A percentile compares a stretch with the other conserved stretches of the same genome.
Evolutionary conservation across 1,140 invertebrate species (phyloP).

Genomic region (Drosophila pachea): DNA sequence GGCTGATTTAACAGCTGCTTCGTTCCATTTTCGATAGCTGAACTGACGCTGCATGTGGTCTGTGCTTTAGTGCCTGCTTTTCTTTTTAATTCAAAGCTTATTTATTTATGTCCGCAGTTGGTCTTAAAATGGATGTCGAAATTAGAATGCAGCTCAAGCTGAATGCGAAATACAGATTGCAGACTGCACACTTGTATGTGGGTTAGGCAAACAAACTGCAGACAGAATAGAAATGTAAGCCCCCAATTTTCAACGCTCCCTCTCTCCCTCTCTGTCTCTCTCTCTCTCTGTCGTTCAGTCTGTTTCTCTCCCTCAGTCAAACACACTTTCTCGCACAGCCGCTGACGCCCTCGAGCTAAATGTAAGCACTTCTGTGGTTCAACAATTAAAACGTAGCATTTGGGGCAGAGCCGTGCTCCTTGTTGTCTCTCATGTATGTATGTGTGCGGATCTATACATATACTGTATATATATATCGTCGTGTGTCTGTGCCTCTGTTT

Average conservation of each 20-base stretch:
- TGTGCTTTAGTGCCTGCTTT: conserved; percentile 53
- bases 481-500: conserved; percentile 32
- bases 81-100: conserved; percentile 56
- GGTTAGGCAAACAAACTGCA: conserved; percentile 64
- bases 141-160: conserved; percentile 73
- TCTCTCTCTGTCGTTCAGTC: not conserved
- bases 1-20: conserved; percentile 58
- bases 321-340: not conserved
- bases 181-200: conserved; percentile 42
- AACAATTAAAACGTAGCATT: conserved; percentile 70
- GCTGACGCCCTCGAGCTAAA: conserved; percentile 31
- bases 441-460: too few relatives aligned
- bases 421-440: conserved; percentile 3
- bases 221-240: conserved; percentile 37
- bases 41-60: conserved; percentile 15
- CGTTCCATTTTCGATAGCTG: conserved; percentile 15
- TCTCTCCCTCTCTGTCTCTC: not conserved
- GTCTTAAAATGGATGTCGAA: conserved; percentile 55
- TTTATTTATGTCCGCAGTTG: conserved; percentile 62
- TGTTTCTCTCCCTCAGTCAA: not conserved
- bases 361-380: conserved; percentile 66
- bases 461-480: too few relatives aligned
- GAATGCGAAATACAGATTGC: conserved; percentile 26
- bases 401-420: conserved; percentile 15
- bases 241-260: not conserved